phyloP scores from a whole-genome alignment of 2,113 vertebrate species.

The Eolophus roseicapilla region DNA sequence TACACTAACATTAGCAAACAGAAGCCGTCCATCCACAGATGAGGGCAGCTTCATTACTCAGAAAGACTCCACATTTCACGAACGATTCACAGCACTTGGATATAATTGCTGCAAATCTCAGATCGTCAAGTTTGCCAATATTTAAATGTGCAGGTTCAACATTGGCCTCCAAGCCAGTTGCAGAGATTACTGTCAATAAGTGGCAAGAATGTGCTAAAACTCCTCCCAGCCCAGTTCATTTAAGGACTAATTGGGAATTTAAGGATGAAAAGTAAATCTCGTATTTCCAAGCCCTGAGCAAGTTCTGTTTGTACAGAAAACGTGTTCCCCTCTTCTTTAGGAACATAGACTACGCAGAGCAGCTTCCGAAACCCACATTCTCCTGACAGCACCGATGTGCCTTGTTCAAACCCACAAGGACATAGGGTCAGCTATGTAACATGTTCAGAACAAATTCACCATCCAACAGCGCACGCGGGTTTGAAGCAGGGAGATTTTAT shows the following conservation, averaged over 20 bases:
- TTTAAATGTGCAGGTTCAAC: not conserved
- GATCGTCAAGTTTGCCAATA: not conserved
- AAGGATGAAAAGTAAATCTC: not conserved
- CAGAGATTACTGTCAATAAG: conserved; percentile 29
- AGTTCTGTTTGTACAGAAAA: not conserved
- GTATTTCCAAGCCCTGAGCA: accelerated
- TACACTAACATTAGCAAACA: not conserved
- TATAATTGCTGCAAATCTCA: not conserved
- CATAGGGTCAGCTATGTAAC: not conserved
- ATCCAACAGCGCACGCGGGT: not conserved
- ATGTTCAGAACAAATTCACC: not conserved
- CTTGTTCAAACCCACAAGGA: not conserved
- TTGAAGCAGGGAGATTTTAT: conserved; percentile 5
- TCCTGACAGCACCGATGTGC: not conserved
- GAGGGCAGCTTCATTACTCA: not conserved
- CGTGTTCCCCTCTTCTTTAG: accelerated
- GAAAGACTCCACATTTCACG: not conserved
- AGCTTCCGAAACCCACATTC: conserved; percentile 47
- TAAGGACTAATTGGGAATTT: not conserved
- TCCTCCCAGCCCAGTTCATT: accelerated
- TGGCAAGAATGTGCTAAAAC: not conserved
- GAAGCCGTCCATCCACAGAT: not conserved
- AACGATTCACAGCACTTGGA: not conserved
- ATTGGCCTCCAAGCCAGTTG: not conserved
- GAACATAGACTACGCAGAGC: not conserved